Percentiles rank a stretch among this genome's conserved stretches.
Evolutionary conservation across 1,140 invertebrate species (phyloP).

Genomic region (Melipona quadrifasciata): DNA sequence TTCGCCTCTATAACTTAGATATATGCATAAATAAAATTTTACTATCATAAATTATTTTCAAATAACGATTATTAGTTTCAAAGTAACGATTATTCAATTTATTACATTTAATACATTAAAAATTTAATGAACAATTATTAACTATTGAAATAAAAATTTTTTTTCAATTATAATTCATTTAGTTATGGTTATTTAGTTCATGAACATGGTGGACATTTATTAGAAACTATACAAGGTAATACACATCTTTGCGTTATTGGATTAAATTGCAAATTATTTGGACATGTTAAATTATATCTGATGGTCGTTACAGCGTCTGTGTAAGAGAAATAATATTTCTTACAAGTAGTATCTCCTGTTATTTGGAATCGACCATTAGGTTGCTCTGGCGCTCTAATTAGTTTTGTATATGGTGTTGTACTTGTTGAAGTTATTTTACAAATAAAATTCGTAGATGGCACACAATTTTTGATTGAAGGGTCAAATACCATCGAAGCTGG

Average conservation of each 20-base stretch:
- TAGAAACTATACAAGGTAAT: background rate
- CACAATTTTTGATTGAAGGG: background rate
- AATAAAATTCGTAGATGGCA: no score
- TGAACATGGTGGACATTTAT: background rate
- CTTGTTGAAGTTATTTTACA: background rate
- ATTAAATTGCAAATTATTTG: constrained; percentile 30
- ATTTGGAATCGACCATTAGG: constrained; percentile 31
- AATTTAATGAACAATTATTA: background rate
- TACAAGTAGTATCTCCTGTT: background rate
- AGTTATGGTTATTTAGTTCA: background rate
- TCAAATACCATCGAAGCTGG: background rate
- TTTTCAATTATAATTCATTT: background rate
- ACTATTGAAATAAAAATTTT: background rate
- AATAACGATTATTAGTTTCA: no score
- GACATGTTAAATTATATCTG: constrained; percentile 11
- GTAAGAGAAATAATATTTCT: constrained; percentile 44
- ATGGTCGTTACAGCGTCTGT: rapidly evolving
- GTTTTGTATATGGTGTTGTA: no score
- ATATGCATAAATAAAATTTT: background rate
- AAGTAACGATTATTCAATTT: no score
- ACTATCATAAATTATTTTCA: background rate
- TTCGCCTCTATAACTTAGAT: background rate
- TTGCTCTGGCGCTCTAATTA: no score
- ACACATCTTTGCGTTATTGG: constrained; percentile 19
- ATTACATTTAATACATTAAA: background rate